Percentiles rank a stretch among this genome's conserved stretches.
Evolutionary conservation across 2,113 vertebrate genomes (phyloP).

Genomic region (Miniopterus natalensis): DNA sequence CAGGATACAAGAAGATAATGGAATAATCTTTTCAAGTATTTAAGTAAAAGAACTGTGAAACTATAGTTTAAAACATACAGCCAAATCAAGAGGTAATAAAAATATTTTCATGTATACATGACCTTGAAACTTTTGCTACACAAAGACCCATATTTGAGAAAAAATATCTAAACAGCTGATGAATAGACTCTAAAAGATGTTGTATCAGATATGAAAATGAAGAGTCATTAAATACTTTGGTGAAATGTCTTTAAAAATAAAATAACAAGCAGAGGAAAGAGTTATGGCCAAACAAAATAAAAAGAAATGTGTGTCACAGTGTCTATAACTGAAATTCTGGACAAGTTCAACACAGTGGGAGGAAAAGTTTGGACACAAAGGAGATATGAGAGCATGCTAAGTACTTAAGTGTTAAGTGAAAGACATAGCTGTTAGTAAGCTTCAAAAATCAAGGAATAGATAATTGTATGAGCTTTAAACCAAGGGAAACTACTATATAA

Average conservation of each 20-base stretch:
- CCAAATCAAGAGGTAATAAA: neutral
- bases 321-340: neutral
- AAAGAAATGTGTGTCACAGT: neutral
- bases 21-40: neutral
- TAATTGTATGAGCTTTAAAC: neutral
- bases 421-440: neutral
- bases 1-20: neutral
- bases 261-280: neutral
- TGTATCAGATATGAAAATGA: neutral
- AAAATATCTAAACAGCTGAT: neutral
- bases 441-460: neutral
- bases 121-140: neutral
- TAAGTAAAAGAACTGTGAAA: neutral
- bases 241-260: neutral
- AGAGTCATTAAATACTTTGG: neutral
- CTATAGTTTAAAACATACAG: conserved; percentile 14
- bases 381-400: neutral
- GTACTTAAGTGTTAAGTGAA: neutral
- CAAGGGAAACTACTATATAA: neutral
- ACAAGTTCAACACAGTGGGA: neutral
- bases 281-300: neutral
- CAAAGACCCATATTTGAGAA: neutral
- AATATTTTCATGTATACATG: neutral
- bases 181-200: neutral
- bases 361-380: neutral